Base-by-base conservation (phyloP, 2,113 vertebrate species). In the Dromaius novaehollandiae region DNA sequence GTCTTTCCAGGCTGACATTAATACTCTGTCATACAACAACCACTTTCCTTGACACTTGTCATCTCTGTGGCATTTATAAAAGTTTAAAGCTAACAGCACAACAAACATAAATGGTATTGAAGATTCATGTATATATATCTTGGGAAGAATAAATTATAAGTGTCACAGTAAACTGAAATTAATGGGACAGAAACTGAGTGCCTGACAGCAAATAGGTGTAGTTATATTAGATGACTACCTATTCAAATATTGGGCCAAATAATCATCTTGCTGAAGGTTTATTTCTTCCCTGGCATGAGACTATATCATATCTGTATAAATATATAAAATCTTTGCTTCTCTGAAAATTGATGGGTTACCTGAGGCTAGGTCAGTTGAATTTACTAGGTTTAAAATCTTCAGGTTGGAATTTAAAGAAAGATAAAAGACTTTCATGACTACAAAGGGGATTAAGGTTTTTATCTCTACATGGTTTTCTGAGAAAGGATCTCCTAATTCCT, bases 11-110 rank as follows among this genome's bases (percentile, higher is more conserved):
- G 38, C 36, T 93, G 58, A 92, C 89, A 92, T 73, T 90, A 95
- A 71, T 87, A 69, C 12, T 48, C 42, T 73, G 92, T 70, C 74
- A 92, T 74, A 87, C 6, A 82, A 85, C 36, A 91, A 22, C 38
- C 44, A 40, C 65, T 92, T 92, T 87, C 3, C 65, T 89, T 92
- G 84, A 91, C 86, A 91, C 15, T 95, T 93, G 15, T 63, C 40
- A 92, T 86, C 48, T 82, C 38, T 77, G 3, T 61, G 58, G 50
- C 78, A 71, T 79, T 94, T 90, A 93, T 93, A 79, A 95, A 96
- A 86, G 9, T 94, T 94, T 92, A 88, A 92, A 94, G 73, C 16
- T 95, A 86, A 91, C 66, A 90, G 51, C 74, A 89, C n/a, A 71
- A 89, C 36, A 90, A 90, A 92, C 26, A 83, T 19, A 93, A 73